Conservation (phyloP, 2,113 vertebrate genomes). For the Gulo gulo region DNA sequence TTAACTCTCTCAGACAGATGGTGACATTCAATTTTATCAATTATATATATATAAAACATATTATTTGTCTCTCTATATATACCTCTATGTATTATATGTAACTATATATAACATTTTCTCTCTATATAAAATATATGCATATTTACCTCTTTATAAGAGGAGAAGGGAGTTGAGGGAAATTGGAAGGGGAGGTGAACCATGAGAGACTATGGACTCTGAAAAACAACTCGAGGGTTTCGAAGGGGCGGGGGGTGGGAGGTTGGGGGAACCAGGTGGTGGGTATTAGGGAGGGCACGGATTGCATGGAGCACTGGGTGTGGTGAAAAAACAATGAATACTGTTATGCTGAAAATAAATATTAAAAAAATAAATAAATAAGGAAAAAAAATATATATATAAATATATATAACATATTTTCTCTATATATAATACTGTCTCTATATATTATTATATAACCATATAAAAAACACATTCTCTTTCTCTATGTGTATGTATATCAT, state of each 20-base stretch:
- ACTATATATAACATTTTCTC: not conserved
- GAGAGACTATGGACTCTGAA: too few relatives aligned
- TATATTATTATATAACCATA: not conserved
- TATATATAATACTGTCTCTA: not conserved
- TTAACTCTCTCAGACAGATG: not conserved
- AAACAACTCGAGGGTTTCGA: too few relatives aligned
- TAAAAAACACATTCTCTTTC: not conserved
- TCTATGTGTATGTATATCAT: not conserved
- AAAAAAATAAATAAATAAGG: too few relatives aligned
- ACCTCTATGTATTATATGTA: not conserved
- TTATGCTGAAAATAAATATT: too few relatives aligned
- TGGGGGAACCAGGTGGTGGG: too few relatives aligned
- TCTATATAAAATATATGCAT: not conserved
- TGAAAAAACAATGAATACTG: too few relatives aligned
- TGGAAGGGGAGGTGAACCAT: too few relatives aligned
- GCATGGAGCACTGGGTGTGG: too few relatives aligned
- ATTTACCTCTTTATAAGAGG: not conserved
- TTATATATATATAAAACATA: not conserved
- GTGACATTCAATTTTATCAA: not conserved
- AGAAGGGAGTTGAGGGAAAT: too few relatives aligned
- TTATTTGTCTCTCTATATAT: not conserved
- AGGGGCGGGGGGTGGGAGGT: too few relatives aligned
- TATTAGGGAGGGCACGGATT: too few relatives aligned
- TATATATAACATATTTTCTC: not conserved
- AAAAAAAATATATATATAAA: not conserved